Evolutionary conservation across 1,140 invertebrate species (phyloP), one percentile per base, ranked within the genome.

Genomic region (Pseudomyrmex gracilis): DNA sequence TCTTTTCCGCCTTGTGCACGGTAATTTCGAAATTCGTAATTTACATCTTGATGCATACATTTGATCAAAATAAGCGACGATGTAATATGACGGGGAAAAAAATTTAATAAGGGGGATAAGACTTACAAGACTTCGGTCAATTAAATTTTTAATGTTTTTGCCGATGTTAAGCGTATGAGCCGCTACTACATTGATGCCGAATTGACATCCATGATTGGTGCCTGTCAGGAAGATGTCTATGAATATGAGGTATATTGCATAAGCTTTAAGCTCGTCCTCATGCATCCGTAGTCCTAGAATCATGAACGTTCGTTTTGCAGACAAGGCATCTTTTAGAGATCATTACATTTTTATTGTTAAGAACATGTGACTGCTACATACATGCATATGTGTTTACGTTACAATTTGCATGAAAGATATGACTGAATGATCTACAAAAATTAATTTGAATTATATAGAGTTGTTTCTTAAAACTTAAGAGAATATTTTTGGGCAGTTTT

Each of bases 101-200:
- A 67, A 67, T 63, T 63, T 4, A 49, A 34, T 58, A 45, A 70
- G 9, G 2, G 20, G 17, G 15, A 70, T n/a, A 43, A 49, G 7
- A 34, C 20, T 80, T 58, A 55, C 9, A 43, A 49, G 7, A 34
- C 15, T 80, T 58, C 55, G 63, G 51, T 34, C 45, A 70, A 70
- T 80, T 77, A 76, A 88, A 78, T 83, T 73, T 34, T 88, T 92
- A 88, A 91, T 90, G 34, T 15, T 43, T 90, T 88, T 90, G 87
- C 78, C 90, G 88, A 91, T 91, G 92, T 95, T 94, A 95, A 96
- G 96, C 95, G 95, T 95, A 96, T 96, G 96, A 95, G 96, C 94
- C 95, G 95, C 92, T 96, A 96, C 95, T 96, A 96, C 95, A 95
- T 96, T 95, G 96, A 96, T 91, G 96, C 96, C 87, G 96, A 96